Base-by-base conservation (phyloP, 1,140 invertebrate genomes). In the Orius laevigatus region DNA sequence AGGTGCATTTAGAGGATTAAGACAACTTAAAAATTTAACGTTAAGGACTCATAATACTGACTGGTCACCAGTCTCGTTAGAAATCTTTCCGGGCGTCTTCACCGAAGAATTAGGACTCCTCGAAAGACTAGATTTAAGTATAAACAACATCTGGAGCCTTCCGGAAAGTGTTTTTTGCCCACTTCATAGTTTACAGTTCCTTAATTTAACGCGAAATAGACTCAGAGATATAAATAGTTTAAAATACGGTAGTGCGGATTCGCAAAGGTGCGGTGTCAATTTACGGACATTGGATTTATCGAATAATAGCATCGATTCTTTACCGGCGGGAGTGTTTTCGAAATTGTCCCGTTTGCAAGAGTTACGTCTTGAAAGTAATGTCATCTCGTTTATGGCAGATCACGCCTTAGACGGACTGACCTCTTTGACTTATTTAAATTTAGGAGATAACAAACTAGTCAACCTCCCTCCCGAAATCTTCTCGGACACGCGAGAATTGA, bases 11-110 rank as follows among this genome's bases (percentile, higher is more conserved):
- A 73, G 76, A 10, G 83, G 84, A 2, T 70, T 90, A 10, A 75
- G 78, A 36, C 80, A 87, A 61, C 68, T 91, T 39, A 70, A 81
- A 49, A 87, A 87, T 64, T 70, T 91, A 31, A 87, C 86, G 2
- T 72, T 93, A 41, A 74, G 84, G 54, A 90, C 87, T 9, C 81
- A 87, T 63, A 92, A 92, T 62, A 81, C 78, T 33, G 84, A 85
- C 60, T 90, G 85, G 86, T 82, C 79, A 9, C 77, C 81, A 5
- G 83, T 88, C 75, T 78, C 78, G 31, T 64, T 91, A 53, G 80
- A 88, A 59, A 71, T 90, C 40, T 77, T 78, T 11, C 70, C 73
- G 2, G 75, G 78, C 11, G 81, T 76, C 10, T 90, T 85, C 63
- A 76, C 72, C 44, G 73, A 75, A 55, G 81, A 83, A 59, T 71